These are phyloP conservation scores for Microhierax caerulescens DNA, from an alignment of 2,797 vertebrate species.

Conservation along the genomic window DNA sequence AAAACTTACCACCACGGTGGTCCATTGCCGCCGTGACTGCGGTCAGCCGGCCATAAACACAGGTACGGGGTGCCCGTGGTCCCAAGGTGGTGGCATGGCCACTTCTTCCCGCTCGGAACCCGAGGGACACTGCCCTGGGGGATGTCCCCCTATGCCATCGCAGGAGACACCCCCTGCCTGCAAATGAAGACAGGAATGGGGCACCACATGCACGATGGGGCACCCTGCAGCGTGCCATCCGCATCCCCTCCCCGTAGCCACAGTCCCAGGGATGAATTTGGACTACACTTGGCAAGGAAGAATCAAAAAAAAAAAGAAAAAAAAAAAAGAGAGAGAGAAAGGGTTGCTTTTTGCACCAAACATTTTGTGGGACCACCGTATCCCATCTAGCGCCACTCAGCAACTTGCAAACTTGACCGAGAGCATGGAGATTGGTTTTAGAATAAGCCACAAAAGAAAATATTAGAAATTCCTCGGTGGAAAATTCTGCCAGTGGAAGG, in stretches of 20 bases:
- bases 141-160: neutral
- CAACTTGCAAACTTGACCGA: too few species aligned
- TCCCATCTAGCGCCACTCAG: accelerated
- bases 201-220: accelerated
- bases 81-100: neutral
- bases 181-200: accelerated
- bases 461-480: neutral
- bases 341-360: neutral
- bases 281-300: neutral
- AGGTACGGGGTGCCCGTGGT: neutral
- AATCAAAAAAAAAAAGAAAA: too few species aligned
- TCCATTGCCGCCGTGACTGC: accelerated
- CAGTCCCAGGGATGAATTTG: accelerated
- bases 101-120: neutral
- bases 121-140: neutral
- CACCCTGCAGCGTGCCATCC: neutral
- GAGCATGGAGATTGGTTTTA: neutral
- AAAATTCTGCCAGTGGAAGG: neutral
- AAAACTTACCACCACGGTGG: neutral
- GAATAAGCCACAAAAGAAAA: neutral
- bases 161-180: neutral
- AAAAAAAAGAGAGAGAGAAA: too few species aligned
- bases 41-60: accelerated
- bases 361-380: accelerated
- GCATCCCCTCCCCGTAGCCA: accelerated